Conservation (phyloP, 1,140 invertebrate genomes). For the Caenorhabditis brenneri region DNA sequence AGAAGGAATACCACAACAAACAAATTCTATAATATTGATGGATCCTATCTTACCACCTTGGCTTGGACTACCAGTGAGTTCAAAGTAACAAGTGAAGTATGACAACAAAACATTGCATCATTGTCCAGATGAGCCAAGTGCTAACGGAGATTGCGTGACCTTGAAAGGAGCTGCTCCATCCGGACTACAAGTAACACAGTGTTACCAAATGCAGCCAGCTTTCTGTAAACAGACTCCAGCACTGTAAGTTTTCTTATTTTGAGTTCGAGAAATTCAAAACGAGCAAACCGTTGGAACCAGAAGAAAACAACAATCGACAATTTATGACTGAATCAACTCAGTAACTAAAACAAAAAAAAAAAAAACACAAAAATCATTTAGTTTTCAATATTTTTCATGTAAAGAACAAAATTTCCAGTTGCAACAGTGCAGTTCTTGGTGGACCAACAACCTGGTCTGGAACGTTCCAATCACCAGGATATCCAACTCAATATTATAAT, state of each 20-base stretch:
- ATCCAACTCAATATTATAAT: neutral
- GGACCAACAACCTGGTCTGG: neutral
- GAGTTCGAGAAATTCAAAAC: no score
- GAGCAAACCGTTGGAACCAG: no score
- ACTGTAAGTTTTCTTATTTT: neutral
- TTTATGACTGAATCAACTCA: no score
- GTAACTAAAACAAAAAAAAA: no score
- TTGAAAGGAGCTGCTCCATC: neutral
- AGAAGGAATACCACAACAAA: neutral
- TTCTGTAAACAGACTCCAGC: slow-evolving; percentile 13
- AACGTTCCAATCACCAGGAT: neutral
- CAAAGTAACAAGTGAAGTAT: neutral
- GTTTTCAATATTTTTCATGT: no score
- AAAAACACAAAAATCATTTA: no score
- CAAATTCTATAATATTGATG: neutral
- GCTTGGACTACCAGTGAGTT: slow-evolving; percentile 12
- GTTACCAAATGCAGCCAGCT: neutral
- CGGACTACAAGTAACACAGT: slow-evolving; percentile 5
- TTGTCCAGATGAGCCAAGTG: slow-evolving; percentile 12
- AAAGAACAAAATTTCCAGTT: no score
- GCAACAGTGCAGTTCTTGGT: neutral
- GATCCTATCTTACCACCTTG: neutral
- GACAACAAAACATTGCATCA: no score
- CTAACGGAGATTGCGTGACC: neutral
- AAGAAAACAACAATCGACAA: no score